Conservation (phyloP, 2,113 vertebrate species). For the Odocoileus virginianus region DNA sequence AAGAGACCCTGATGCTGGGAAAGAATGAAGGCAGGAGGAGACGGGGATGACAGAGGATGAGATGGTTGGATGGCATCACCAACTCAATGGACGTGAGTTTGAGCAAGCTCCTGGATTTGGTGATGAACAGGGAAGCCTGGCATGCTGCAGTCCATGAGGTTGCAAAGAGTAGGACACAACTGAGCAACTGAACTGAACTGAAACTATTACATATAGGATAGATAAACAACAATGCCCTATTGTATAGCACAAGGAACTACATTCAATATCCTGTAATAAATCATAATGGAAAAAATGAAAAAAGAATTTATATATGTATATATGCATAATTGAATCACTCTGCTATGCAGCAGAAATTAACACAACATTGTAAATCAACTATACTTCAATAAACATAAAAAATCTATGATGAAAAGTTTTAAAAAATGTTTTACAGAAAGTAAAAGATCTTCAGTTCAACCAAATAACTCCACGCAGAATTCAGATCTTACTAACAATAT, state of each 20-base stretch:
- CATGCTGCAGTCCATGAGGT: neutral
- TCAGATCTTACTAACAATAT: neutral
- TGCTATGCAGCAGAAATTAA: neutral
- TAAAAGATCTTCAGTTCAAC: neutral
- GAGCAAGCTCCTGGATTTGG: neutral
- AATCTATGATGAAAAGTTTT: neutral
- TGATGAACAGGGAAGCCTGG: neutral
- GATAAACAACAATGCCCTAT: neutral
- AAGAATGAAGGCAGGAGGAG: neutral
- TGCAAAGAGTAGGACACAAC: neutral
- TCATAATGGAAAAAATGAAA: neutral
- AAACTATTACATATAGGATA: neutral
- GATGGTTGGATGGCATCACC: neutral
- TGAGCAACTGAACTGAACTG: neutral
- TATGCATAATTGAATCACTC: neutral
- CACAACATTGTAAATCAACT: neutral
- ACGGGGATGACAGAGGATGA: neutral
- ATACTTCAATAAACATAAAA: neutral
- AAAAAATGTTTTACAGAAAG: neutral
- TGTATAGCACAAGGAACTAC: neutral
- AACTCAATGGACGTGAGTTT: neutral
- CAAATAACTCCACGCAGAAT: neutral
- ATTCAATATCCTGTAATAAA: neutral
- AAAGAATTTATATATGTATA: neutral
- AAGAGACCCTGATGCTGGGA: neutral